phyloP scores from a whole-genome alignment of 2,113 vertebrate species.

The Anseranas semipalmata region DNA sequence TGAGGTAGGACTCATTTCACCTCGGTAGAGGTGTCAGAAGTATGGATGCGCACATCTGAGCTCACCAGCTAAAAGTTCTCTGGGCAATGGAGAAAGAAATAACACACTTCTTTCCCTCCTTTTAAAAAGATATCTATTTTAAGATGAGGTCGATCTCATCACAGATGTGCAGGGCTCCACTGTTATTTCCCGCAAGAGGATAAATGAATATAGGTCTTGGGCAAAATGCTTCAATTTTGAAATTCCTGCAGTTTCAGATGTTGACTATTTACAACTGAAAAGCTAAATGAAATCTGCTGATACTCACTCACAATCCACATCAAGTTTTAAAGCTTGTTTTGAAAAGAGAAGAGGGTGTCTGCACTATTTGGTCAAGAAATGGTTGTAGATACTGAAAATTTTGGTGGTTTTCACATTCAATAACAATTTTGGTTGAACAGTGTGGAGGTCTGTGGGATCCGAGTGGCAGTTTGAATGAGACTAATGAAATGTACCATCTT shows the following conservation, averaged over 20 bases:
- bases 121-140: background rate
- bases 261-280: background rate
- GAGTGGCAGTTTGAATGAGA: background rate
- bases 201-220: background rate
- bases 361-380: background rate
- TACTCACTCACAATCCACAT: background rate
- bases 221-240: background rate
- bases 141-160: rapidly evolving
- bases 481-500: background rate
- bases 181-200: background rate
- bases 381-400: background rate
- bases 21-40: background rate
- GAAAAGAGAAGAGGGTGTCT: background rate
- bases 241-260: background rate
- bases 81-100: background rate
- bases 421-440: background rate
- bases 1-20: background rate
- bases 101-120: background rate
- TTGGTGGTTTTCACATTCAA: background rate
- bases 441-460: background rate
- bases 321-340: background rate
- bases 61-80: background rate
- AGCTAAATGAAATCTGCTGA: background rate
- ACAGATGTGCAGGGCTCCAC: background rate
- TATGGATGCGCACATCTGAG: no score